Conservation (phyloP, 2,113 vertebrate species). For the Chrysochloris asiatica region DNA sequence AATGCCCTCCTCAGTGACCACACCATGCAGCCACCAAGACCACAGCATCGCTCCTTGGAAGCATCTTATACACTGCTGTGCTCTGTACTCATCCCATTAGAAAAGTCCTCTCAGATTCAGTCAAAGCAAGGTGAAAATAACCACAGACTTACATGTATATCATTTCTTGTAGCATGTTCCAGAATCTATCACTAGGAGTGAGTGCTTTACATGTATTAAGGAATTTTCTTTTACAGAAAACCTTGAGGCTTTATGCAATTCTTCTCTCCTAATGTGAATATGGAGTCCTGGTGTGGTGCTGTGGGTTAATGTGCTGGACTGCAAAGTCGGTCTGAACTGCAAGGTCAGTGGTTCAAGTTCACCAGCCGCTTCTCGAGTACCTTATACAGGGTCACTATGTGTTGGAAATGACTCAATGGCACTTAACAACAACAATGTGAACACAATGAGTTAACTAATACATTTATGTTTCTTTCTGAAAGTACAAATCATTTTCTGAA, state of each 20-base stretch:
- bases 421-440: too few species aligned
- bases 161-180: fast-evolving
- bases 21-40: neutral
- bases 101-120: neutral
- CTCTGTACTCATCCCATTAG: too few species aligned
- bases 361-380: too few species aligned
- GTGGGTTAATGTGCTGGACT: too few species aligned
- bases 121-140: neutral
- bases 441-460: fast-evolving
- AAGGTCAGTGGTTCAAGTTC: too few species aligned
- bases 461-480: neutral
- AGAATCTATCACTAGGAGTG: fast-evolving
- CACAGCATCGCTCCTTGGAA: fast-evolving
- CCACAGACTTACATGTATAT: fast-evolving
- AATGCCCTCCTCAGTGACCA: neutral
- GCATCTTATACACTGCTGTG: neutral
- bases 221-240: neutral
- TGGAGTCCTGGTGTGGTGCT: too few species aligned
- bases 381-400: too few species aligned
- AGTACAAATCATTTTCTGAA: neutral
- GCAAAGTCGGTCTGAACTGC: too few species aligned
- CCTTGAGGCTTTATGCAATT: fast-evolving
- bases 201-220: fast-evolving
- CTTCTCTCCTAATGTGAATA: neutral
- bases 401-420: too few species aligned